Conservation (phyloP, 2,888 invertebrate genomes). For the Himalopsyche anomala region DNA sequence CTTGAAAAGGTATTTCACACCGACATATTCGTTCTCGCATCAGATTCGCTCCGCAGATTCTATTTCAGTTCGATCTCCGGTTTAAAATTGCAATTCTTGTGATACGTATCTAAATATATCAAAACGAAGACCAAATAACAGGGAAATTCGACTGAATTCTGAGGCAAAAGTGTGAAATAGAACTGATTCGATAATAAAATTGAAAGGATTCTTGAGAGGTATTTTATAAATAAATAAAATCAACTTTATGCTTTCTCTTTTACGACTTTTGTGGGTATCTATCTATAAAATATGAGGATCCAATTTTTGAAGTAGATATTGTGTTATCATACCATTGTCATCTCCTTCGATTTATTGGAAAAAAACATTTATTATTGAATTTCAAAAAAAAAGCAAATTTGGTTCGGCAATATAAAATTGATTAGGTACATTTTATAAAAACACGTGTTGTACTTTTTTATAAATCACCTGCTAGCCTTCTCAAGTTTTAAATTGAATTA, state of each 20-base stretch:
- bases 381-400: too few relatives aligned
- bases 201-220: slow-evolving; percentile 2
- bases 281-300: slow-evolving; percentile 13
- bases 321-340: neutral
- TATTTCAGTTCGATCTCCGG: slow-evolving; percentile 64
- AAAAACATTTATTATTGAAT: too few relatives aligned
- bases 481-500: too few relatives aligned
- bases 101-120: slow-evolving; percentile 57
- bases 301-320: neutral
- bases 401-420: too few relatives aligned
- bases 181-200: slow-evolving; percentile 34
- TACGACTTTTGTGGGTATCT: slow-evolving; percentile 16
- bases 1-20: slow-evolving; percentile 15
- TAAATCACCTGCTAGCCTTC: too few relatives aligned
- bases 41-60: slow-evolving; percentile 51
- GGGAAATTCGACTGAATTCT: slow-evolving; percentile 22
- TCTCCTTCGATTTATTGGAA: too few relatives aligned
- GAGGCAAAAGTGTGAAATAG: slow-evolving; percentile 27
- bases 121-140: slow-evolving; percentile 30
- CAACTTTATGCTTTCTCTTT: slow-evolving; percentile 31
- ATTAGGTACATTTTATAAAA: too few relatives aligned
- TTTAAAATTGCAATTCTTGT: slow-evolving; percentile 62
- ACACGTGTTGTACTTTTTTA: too few relatives aligned
- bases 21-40: slow-evolving; percentile 30
- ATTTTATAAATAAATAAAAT: slow-evolving; percentile 21